Base-by-base conservation (phyloP, 2,113 vertebrate species). In the Mellivora capensis region DNA sequence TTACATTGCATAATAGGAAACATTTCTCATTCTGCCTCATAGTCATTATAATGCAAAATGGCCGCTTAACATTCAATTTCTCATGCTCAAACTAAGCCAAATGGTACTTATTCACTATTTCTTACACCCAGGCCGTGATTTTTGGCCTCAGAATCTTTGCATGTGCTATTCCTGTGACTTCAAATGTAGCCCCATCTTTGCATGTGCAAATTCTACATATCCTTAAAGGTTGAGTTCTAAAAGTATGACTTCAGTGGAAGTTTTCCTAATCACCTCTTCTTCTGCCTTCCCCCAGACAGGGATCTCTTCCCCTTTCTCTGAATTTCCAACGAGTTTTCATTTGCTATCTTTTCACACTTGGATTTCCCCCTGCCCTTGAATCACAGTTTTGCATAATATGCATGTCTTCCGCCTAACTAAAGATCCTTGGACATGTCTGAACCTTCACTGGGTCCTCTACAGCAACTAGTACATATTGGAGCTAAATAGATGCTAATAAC, bases 31-130 rank as follows among this genome's bases (percentile, higher is more conserved):
- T 91, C 93, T 97, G 67, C 72, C 93, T 94, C 29, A 42, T n/a
- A 89, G 67, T 91, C 82, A 98, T 96, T 97, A 89, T 57, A 77
- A 74, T 97, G 34, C 80, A 82, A 98, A 97, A 98, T 96, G 87
- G 37, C 14, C 81, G 57, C 57, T 96, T 96, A 94, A 80, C 47
- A 86, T 90, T 97, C 83, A 89, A 57, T 96, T 96, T 93, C 79
- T 96, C 57, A 85, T 52, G 80, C 7, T 93, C 72, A 91, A 44
- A 74, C 54, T 88, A 89, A 87, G 89, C 47, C 31, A 96, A 69
- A 94, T 74, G 21, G 17, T 76, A 77, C 59, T 93, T 95, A 54
- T 37, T 59, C 27, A 20, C 42, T 85, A 89, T 86, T 94, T 93
- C 64, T 86, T 93, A 15, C 25, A 82, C 12, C 61, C 1, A 61